A percentile compares a stretch with the other conserved stretches of the same genome.
Conservation (phyloP, 2,113 vertebrate species). For the Serranochromis macrocephalus region DNA sequence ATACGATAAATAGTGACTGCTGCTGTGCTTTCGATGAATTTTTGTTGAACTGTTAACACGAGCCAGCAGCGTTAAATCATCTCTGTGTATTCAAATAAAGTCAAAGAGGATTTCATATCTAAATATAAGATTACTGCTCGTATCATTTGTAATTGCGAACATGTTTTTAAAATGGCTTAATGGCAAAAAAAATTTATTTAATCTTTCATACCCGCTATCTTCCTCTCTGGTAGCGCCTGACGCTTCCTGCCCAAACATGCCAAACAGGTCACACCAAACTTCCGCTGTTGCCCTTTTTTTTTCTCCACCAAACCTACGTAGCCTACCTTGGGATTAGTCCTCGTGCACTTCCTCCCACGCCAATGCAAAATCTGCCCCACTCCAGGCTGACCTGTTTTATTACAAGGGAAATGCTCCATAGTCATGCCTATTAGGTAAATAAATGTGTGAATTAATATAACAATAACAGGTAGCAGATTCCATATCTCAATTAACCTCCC, state of each 20-base stretch:
- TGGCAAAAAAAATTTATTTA: neutral
- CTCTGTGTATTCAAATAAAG: neutral
- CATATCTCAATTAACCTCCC: neutral
- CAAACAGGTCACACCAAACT: neutral
- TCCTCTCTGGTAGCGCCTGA: neutral
- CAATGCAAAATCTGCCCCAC: neutral
- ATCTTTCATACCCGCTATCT: neutral
- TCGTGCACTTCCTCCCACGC: conserved; percentile 1
- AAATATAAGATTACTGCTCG: neutral
- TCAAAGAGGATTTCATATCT: neutral
- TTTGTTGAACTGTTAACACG: neutral
- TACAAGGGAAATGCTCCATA: neutral
- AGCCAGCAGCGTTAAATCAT: neutral
- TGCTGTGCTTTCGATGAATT: neutral
- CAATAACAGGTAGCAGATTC: neutral
- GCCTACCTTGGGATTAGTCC: neutral
- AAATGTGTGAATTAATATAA: neutral
- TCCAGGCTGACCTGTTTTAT: neutral
- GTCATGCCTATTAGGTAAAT: neutral
- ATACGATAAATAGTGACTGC: neutral
- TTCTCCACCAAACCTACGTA: neutral
- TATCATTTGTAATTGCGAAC: neutral
- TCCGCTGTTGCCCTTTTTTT: neutral
- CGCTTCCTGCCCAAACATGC: neutral
- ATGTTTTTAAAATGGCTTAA: neutral